Conservation (phyloP, 2,113 vertebrate genomes). For the Ornithorhynchus anatinus region DNA sequence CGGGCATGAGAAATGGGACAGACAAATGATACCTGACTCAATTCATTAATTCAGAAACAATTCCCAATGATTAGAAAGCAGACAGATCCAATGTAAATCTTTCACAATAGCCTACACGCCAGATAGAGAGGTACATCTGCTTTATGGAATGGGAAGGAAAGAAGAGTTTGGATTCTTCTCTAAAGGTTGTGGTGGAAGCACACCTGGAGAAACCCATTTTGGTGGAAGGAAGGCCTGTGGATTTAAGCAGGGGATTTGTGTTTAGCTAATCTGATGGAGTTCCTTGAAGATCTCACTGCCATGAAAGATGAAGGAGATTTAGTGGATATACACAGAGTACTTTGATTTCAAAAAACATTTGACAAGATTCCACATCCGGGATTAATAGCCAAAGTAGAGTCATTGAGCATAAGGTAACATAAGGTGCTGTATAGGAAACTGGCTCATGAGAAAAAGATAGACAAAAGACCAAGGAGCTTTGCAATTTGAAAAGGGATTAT, state of each 20-base stretch:
- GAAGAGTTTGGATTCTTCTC: conserved; percentile 57
- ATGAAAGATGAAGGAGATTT: conserved; percentile 45
- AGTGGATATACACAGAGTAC: conserved; percentile 17
- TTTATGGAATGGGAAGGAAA: conserved; percentile 26
- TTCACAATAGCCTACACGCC: conserved; percentile 65
- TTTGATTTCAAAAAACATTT: conserved; percentile 48
- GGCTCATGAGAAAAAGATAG: conserved; percentile 5
- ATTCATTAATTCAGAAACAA: conserved; percentile 45
- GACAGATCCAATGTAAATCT: conserved; percentile 73
- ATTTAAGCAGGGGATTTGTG: conserved; percentile 56
- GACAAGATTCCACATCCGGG: conserved; percentile 49
- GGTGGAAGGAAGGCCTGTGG: conserved; percentile 42
- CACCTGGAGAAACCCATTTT: conserved; percentile 69
- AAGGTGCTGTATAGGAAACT: neutral
- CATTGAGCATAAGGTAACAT: neutral
- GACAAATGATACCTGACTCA: neutral
- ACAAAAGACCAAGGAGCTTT: conserved; percentile 11
- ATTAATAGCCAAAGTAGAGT: conserved; percentile 40
- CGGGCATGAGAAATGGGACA: neutral
- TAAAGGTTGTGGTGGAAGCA: conserved; percentile 55
- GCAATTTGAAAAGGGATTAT: conserved; percentile 9
- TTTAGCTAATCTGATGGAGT: conserved; percentile 47
- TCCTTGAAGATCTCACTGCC: conserved; percentile 53
- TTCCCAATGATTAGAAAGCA: conserved; percentile 71
- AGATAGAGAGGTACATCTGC: conserved; percentile 71